Evolutionary conservation across 2,797 vertebrate species (phyloP), one percentile per base, ranked within the genome.

Genomic region (Poeciliopsis turneri): DNA sequence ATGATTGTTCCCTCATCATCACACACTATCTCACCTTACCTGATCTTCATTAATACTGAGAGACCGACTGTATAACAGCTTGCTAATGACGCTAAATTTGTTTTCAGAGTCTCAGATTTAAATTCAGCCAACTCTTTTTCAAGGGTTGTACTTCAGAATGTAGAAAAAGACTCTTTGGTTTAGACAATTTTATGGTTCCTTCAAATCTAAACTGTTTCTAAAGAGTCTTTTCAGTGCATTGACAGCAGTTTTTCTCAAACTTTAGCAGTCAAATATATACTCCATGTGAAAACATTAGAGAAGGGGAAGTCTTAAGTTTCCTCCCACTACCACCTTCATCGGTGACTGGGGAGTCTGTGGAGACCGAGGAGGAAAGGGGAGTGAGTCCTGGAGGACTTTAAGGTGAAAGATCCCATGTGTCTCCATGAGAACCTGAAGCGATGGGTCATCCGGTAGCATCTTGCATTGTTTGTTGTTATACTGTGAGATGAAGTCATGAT

Each of bases 401-500:
- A 70, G 36, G 46, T 69, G 74, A 72, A 78, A 43, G 74, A 82
- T 71, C 72, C 86, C 80, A 79, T 80, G 74, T 76, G 49, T 25
- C 18, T 74, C 11, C 5, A n/a, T 74, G 81, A 87, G 70, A 82
- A 49, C 86, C 79, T 79, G 15, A 10, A 88, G 80, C 82, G 82
- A 80, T 81, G 76, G 74, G 66, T 88, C 78, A 86, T 79, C 72
- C 3, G 3, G 81, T 89, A 87, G 86, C 78, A 43, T 88, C 83
- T 81, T 16, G 74, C 9, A 78, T 76, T 91, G 82, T 91, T 93
- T 91, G 84, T 89, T 92, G 86, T 90, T 78, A 80, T 89, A 84
- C 91, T 84, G 77, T 36, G 77, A 90, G 74, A 88, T 91, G 89
- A 92, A 87, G 90, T 91, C 90, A 90, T 89, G 75, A 85, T 82